Percentiles rank a stretch among this genome's conserved stretches.
Conservation (phyloP, 92 coral and sea anemone species). For the Micromussa lordhowensis region DNA sequence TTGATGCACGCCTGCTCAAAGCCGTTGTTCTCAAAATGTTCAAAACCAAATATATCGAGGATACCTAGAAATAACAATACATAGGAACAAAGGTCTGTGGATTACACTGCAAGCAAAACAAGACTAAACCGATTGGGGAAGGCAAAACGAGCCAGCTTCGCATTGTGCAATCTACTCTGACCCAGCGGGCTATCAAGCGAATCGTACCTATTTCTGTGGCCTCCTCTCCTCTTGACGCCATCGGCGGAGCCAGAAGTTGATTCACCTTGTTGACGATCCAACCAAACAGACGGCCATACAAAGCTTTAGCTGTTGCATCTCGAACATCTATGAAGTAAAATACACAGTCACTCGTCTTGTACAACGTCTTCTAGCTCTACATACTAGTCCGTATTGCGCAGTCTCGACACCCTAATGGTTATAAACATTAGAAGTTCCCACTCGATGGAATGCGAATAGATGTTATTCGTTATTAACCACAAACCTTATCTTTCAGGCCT, state of each 20-base stretch:
- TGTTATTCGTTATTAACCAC: too few species aligned
- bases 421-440: too few species aligned
- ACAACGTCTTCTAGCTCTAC: too few species aligned
- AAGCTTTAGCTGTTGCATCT: slow-evolving; percentile 86
- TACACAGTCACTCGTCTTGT: neutral
- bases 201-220: slow-evolving; percentile 76
- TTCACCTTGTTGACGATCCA: slow-evolving; percentile 93
- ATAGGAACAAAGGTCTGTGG: neutral
- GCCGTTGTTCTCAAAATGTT: slow-evolving; percentile 88
- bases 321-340: slow-evolving; percentile 75
- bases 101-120: neutral
- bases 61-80: slow-evolving; percentile 57
- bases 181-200: neutral
- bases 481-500: too few species aligned
- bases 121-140: neutral
- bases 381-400: too few species aligned
- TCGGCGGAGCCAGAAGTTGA: slow-evolving; percentile 88
- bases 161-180: neutral
- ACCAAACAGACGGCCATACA: slow-evolving; percentile 87
- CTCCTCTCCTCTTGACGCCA: slow-evolving; percentile 58
- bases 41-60: slow-evolving; percentile 89
- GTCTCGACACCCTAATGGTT: too few species aligned
- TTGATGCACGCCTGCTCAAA: slow-evolving; percentile 92
- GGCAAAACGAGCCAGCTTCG: neutral
- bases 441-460: too few species aligned